phyloP scores from a whole-genome alignment of 53 echinoderm and acorn worm species.

The Temnopleurus reevesii region DNA sequence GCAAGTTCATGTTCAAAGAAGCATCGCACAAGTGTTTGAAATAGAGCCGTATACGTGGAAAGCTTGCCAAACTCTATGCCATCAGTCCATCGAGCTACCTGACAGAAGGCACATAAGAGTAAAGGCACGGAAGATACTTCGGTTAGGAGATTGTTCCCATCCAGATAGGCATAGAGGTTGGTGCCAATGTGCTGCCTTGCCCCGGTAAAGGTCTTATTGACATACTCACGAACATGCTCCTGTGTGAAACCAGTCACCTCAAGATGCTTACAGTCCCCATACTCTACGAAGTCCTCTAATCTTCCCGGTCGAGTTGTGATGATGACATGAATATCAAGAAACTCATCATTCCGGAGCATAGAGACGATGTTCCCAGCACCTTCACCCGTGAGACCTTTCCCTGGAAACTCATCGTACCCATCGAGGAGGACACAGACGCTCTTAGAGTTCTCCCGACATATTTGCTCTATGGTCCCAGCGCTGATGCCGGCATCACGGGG shows the following conservation, averaged over 20 bases:
- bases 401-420: constrained; percentile 72
- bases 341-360: constrained; percentile 65
- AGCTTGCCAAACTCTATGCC: constrained; percentile 70
- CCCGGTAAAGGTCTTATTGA: constrained; percentile 62
- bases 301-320: constrained; percentile 68
- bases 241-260: constrained; percentile 70
- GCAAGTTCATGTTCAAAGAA: constrained; percentile 60
- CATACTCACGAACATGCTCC: constrained; percentile 63
- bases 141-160: constrained; percentile 65
- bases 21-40: constrained; percentile 58
- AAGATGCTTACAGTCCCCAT: constrained; percentile 60
- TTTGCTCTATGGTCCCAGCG: constrained; percentile 56
- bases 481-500: constrained; percentile 54
- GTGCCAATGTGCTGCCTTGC: constrained; percentile 55
- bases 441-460: constrained; percentile 56
- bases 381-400: constrained; percentile 65
- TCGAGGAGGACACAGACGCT: constrained; percentile 65
- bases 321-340: constrained; percentile 60
- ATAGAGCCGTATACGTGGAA: constrained; percentile 62
- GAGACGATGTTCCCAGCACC: constrained; percentile 66
- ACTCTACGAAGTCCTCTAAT: constrained; percentile 63
- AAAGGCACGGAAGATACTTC: constrained; percentile 65
- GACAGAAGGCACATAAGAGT: constrained; percentile 69
- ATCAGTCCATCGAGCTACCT: constrained; percentile 70
- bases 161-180: constrained; percentile 64